phyloP scores from a whole-genome alignment of 2,113 vertebrate genomes.

The Paratilapia polleni region DNA sequence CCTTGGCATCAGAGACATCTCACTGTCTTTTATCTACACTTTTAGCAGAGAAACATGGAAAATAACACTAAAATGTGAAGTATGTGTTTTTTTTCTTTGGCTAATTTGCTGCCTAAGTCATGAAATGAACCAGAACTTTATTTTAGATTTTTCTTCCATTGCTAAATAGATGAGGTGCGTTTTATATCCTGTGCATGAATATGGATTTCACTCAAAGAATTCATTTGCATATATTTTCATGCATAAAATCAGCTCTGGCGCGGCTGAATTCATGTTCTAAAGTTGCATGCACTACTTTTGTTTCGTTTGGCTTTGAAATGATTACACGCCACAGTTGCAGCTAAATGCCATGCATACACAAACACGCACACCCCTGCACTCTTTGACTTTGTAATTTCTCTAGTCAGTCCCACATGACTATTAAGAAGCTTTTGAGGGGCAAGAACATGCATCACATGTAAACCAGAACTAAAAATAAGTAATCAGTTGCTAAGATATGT shows the following conservation, averaged over 20 bases:
- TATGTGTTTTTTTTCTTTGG: neutral
- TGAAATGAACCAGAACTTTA: neutral
- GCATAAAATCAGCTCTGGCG: constrained; percentile 24
- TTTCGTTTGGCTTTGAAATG: constrained; percentile 44
- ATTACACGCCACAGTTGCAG: constrained; percentile 29
- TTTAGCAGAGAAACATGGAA: constrained; percentile 6
- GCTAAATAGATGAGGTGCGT: neutral
- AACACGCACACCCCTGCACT: constrained; percentile 5
- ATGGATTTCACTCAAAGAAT: constrained; percentile 44
- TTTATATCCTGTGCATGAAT: constrained; percentile 56
- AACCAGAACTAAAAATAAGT: constrained; percentile 62
- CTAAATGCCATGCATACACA: constrained; percentile 13
- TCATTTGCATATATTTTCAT: constrained; percentile 67
- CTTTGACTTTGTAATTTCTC: constrained; percentile 25
- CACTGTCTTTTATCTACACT: neutral
- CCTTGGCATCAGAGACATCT: neutral
- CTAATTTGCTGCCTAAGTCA: neutral
- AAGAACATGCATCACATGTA: constrained; percentile 43
- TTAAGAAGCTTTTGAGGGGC: neutral
- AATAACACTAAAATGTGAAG: neutral
- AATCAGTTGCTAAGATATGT: constrained; percentile 68
- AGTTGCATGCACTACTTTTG: constrained; percentile 37
- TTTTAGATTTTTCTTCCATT: constrained; percentile 8
- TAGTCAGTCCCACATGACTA: constrained; percentile 16
- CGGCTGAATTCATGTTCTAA: constrained; percentile 27